Evolutionary conservation across 1,140 invertebrate species (phyloP), one percentile per base, ranked within the genome.

Genomic region (Neodiprion fabricii): DNA sequence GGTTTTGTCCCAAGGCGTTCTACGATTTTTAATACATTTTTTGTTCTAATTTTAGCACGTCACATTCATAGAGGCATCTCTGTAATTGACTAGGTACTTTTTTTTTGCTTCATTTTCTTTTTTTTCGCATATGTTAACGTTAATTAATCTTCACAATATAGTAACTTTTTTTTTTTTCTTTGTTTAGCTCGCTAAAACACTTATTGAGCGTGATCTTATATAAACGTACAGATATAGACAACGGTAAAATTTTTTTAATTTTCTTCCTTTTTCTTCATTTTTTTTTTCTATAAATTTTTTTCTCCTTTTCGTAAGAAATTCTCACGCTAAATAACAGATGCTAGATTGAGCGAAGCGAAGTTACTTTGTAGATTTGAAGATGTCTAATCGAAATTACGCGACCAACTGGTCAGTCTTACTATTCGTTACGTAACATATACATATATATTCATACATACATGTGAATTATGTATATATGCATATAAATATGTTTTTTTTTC

Each of bases 171-270:
- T 66, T n/a, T 70, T 75, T 74, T 75, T 77, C 75, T 71, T 67
- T 28, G 68, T 77, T 75, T 77, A 75, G 81, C 79, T 84, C 76
- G 77, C 84, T 85, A 86, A 80, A 75, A 85, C 81, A 87, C 78
- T 84, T 85, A 85, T 86, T 87, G 82, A 86, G 85, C 84, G 82
- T 86, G 79, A 80, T 84, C 85, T 87, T 85, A 87, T 79, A 40
- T 40, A 40, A 79, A 85, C 79, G 77, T 86, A 40, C 5, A 85
- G 76, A 84, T 72, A 79, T 87, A 86, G 84, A 82, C 83, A 85
- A 86, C 78, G 79, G 79, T 82, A 82, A 83, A 79, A 65, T 14
- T 65, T 65, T 3, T 14, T 21, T 65, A 65, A 3, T 14, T 65
- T 65, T 65, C 4, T 14, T 65, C 1, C 17, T 65, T 7, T 65